Evolutionary conservation across 35 echinoderm and acorn worm species (phyloP).

Genomic region (Hemicentrotus pulcherrimus): DNA sequence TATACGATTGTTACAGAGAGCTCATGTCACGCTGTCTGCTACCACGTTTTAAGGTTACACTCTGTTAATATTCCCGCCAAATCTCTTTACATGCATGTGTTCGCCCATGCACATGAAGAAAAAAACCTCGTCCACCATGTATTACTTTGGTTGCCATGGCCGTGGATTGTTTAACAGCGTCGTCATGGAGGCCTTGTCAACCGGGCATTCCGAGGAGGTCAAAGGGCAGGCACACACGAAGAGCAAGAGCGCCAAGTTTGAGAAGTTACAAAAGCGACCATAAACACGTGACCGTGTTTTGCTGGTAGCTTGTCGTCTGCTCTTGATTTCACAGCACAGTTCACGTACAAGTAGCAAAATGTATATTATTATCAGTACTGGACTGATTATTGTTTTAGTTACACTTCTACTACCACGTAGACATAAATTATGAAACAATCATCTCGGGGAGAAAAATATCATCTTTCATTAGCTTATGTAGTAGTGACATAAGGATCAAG

Average conservation of each 20-base stretch:
- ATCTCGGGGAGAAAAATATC: no score
- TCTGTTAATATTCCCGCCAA: background rate
- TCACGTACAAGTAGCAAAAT: background rate
- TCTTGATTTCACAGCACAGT: background rate
- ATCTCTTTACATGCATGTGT: background rate
- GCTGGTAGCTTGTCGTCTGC: background rate
- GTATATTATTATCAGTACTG: no score
- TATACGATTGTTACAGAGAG: no score
- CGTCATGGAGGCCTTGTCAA: background rate
- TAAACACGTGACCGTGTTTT: background rate
- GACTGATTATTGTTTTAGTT: background rate
- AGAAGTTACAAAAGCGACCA: background rate
- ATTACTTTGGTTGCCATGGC: background rate
- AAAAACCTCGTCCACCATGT: background rate
- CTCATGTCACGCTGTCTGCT: no score
- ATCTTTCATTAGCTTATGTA: no score
- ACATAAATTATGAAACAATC: no score
- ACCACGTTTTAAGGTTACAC: no score
- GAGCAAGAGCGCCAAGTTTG: background rate
- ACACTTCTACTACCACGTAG: background rate
- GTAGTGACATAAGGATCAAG: no score
- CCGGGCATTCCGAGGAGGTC: background rate
- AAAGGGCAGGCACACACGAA: constrained; percentile 32
- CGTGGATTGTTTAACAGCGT: background rate
- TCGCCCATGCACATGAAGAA: background rate